Evolutionary conservation across 2,888 invertebrate species (phyloP), one percentile per base, ranked within the genome.

Genomic region (Xylocampa areola): DNA sequence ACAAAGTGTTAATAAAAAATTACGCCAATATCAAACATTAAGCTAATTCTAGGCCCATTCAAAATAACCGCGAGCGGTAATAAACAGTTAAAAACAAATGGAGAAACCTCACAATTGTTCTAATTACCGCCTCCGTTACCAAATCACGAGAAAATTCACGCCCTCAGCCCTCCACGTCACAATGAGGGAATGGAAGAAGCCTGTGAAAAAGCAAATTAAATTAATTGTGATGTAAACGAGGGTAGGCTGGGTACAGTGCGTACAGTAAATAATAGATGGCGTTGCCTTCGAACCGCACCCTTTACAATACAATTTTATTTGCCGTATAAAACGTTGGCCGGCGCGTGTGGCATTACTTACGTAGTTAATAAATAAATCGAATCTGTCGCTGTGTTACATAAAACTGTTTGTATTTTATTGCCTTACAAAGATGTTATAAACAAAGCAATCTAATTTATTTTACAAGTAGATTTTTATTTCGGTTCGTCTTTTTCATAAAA

Each of bases 191-290:
- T 89, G 87, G 88, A 89, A 89, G 92, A 92, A 92, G 90, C 91
- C 92, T 86, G 90, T 91, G 90, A 92, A 92, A 91, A 92, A 91
- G 90, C 91, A 92, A 93, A 92, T 92, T 92, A 92, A 92, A 89
- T 92, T 91, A 91, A 90, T 92, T 91, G 92, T 90, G 90, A 90
- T 90, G 89, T 92, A 91, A 92, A 91, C 91, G 91, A 91, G 91
- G 90, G 91, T 89, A 85, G 85, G 80, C 84, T 76, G 78, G 80
- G 79, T 78, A 81, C 86, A 82, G 81, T 87, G 80, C 84, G 81
- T 77, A 80, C 84, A 86, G 86, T 90, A 87, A 90, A 89, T 89
- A 89, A 89, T 89, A 89, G 86, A 90, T 89, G 88, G 83, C 82
- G 78, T 75, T 82, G 80, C 67, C 74, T 80, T 76, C 77, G 68